phyloP scores from a whole-genome alignment of 53 echinoderm and acorn worm genomes.

The Paelopatides confundens region DNA sequence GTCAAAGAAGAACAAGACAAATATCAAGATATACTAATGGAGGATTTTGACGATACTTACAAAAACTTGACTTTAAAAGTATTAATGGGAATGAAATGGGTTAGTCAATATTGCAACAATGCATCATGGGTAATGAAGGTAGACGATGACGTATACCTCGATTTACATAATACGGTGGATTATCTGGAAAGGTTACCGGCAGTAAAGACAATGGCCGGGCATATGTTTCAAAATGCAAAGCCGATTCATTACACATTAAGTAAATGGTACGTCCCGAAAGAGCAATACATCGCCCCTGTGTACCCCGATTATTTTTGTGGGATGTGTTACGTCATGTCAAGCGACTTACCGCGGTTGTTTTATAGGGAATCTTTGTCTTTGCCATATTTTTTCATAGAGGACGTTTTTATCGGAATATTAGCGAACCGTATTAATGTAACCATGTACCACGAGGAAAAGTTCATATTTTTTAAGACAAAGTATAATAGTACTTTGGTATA shows the following conservation, averaged over 20 bases:
- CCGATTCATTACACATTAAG: background rate
- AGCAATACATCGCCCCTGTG: background rate
- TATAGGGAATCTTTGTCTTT: background rate
- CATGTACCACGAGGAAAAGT: background rate
- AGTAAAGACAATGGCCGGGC: background rate
- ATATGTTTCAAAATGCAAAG: background rate
- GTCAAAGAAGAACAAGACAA: background rate
- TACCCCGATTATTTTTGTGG: background rate
- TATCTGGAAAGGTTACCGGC: background rate
- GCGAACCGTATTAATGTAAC: background rate
- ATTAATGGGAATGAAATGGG: slow-evolving; percentile 8
- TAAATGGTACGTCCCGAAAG: background rate
- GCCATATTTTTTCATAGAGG: background rate
- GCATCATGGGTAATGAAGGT: background rate
- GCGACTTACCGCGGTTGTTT: background rate
- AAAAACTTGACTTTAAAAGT: background rate
- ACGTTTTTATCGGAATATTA: background rate
- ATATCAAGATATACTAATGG: slow-evolving; percentile 4
- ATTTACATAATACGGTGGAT: background rate
- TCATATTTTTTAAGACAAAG: no score
- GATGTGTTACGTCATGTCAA: background rate
- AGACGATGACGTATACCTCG: background rate
- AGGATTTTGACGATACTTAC: slow-evolving; percentile 2
- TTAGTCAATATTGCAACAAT: background rate
- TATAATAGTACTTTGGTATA: no score